Evolutionary conservation across 2,888 invertebrate species (phyloP).

Genomic region (Aelia acuminata): DNA sequence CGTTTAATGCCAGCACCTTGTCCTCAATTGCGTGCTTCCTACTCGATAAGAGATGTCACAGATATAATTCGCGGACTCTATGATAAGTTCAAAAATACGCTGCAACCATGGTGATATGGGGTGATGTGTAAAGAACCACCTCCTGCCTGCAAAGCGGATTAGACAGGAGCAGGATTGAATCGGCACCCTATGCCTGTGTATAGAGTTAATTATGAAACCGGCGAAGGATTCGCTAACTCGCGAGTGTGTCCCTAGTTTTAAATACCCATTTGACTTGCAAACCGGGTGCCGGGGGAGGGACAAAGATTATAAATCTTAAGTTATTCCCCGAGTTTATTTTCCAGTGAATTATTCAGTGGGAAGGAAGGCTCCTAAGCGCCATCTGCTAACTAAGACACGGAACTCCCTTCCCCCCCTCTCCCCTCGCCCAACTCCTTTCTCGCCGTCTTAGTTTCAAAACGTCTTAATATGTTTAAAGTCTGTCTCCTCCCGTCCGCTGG

Average conservation of each 20-base stretch:
- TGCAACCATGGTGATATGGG: background rate
- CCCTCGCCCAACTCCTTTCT: background rate
- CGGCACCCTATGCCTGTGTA: constrained; percentile 24
- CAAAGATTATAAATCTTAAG: constrained; percentile 65
- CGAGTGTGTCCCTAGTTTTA: constrained; percentile 55
- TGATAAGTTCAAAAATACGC: background rate
- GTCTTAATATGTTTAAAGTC: constrained; percentile 60
- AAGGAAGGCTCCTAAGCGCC: constrained; percentile 47
- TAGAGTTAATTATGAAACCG: constrained; percentile 55
- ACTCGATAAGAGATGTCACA: too few relatives aligned
- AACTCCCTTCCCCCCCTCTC: constrained; percentile 13
- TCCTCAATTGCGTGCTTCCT: too few relatives aligned
- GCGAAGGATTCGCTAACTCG: constrained; percentile 39
- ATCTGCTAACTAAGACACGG: constrained; percentile 57
- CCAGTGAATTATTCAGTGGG: constrained; percentile 65
- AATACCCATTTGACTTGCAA: constrained; percentile 62
- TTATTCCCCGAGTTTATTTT: constrained; percentile 65
- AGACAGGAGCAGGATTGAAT: constrained; percentile 30
- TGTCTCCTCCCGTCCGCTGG: constrained; percentile 33
- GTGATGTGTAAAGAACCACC: background rate
- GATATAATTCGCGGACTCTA: background rate
- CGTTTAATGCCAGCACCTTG: too few relatives aligned
- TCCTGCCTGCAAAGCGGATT: background rate
- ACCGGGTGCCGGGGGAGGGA: constrained; percentile 49
- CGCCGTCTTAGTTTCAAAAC: constrained; percentile 60